phyloP scores from a whole-genome alignment of 2,888 invertebrate species.

The Tigriopus californicus region DNA sequence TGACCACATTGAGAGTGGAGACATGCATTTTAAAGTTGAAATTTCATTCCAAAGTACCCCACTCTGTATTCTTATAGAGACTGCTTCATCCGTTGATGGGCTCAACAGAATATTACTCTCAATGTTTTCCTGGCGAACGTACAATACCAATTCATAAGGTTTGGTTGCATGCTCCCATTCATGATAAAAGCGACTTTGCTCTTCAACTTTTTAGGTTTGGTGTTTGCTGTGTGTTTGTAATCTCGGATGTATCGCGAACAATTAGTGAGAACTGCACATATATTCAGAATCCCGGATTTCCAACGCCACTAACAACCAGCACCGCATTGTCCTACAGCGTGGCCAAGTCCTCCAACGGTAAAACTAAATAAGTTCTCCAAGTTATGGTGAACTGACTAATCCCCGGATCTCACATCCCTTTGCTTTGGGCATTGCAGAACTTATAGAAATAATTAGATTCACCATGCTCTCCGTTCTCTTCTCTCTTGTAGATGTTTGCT shows the following conservation, averaged over 20 bases:
- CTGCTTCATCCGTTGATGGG: too few species aligned
- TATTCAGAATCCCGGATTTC: conserved; percentile 6
- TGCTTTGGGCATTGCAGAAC: too few species aligned
- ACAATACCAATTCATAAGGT: too few species aligned
- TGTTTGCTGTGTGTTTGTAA: conserved; percentile 5
- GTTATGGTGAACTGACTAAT: too few species aligned
- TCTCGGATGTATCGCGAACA: neutral
- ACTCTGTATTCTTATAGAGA: too few species aligned
- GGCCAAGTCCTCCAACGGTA: neutral
- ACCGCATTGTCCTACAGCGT: neutral
- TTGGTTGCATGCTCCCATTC: neutral
- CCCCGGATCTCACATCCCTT: neutral
- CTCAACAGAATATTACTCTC: too few species aligned
- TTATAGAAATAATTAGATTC: too few species aligned
- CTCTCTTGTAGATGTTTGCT: conserved; percentile 1
- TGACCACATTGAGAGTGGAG: too few species aligned
- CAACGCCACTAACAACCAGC: neutral
- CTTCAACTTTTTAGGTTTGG: neutral
- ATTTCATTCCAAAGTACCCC: too few species aligned
- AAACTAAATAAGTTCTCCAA: neutral
- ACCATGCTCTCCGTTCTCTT: neutral
- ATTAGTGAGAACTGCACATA: neutral
- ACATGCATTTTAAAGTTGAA: too few species aligned
- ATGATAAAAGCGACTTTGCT: neutral
- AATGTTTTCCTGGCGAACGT: too few species aligned